Percentiles rank a stretch among this genome's conserved stretches.
phyloP scores from a whole-genome alignment of 2,888 invertebrate genomes.

The Mythimna vitellina region DNA sequence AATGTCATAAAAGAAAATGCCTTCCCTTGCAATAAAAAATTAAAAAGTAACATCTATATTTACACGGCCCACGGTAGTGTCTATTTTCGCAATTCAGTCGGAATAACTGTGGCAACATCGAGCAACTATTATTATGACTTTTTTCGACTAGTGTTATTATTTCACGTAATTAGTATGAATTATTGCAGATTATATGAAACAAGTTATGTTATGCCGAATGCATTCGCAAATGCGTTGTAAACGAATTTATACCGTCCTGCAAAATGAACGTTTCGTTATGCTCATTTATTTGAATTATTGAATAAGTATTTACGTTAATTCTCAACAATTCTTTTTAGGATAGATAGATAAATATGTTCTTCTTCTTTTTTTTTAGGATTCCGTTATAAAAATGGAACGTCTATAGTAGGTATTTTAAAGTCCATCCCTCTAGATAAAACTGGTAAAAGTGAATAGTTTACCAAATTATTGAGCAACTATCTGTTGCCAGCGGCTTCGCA shows the following conservation, averaged over 20 bases:
- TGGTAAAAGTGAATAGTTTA: too few relatives aligned
- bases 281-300: background rate
- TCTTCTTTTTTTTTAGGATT: too few relatives aligned
- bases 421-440: background rate
- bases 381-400: too few relatives aligned
- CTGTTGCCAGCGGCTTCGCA: too few relatives aligned
- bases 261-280: background rate
- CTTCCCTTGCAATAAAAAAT: background rate
- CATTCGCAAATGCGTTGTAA: background rate
- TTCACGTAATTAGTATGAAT: constrained; percentile 17
- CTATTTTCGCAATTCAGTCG: constrained; percentile 10
- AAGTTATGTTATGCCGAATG: constrained; percentile 15
- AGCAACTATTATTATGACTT: constrained; percentile 30
- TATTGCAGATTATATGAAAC: constrained; percentile 4
- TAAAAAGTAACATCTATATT: background rate
- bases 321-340: too few relatives aligned
- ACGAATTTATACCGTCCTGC: background rate
- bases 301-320: background rate
- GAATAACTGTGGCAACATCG: background rate
- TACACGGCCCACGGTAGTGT: background rate
- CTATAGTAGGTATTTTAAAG: too few relatives aligned
- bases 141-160: constrained; percentile 13
- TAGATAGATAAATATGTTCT: too few relatives aligned
- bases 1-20: too few relatives aligned
- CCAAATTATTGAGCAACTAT: too few relatives aligned